Evolutionary conservation across 2,888 invertebrate species (phyloP), one percentile per base, ranked within the genome.

Genomic region (Metacarcinus magister): DNA sequence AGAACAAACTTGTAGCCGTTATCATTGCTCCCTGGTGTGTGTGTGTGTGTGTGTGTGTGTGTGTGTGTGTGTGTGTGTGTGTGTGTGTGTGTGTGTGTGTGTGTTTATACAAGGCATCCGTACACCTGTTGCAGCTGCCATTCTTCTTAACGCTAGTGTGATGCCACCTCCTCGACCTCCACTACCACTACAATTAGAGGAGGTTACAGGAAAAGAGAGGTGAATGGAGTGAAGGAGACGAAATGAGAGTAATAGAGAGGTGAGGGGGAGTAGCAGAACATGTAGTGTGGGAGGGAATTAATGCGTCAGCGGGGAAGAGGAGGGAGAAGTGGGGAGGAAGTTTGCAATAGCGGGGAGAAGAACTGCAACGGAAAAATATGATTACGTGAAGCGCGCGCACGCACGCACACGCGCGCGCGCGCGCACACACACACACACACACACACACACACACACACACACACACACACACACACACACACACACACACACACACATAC

Each of bases 11-110:
- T 48, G 13, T 13, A 60, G 60, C 60, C 19, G 60, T 19, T 60
- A 60, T 19, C 60, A 60, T 16, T 60, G 16, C 19, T 16, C 7
- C 60, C 16, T 60, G 60, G 13, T 48, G 13, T 48, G 13, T 48
- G 13, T 48, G 13, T 13, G 16, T 54, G 16, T 54, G 54, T 54
- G 16, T 54, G 54, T 54, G 48, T 54, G 54, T 54, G 54, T 54
- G 54, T 54, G 54, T 54, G 54, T 54, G 54, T 54, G 54, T 54
- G 54, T 54, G 54, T 54, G 54, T 54, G 60, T 60, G 60, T 60
- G 75, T 75, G 75, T 28, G 75, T 28, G 75, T 75, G 75, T 75
- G 75, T 75, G 75, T 75, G 75, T 75, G 75, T 75, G 75, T 28
- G 28, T 28, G 75, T 28, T n/a, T 28, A 28, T 28, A 7, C n/a